Conservation (phyloP, 1,140 invertebrate species). For the Idris sp. region DNA sequence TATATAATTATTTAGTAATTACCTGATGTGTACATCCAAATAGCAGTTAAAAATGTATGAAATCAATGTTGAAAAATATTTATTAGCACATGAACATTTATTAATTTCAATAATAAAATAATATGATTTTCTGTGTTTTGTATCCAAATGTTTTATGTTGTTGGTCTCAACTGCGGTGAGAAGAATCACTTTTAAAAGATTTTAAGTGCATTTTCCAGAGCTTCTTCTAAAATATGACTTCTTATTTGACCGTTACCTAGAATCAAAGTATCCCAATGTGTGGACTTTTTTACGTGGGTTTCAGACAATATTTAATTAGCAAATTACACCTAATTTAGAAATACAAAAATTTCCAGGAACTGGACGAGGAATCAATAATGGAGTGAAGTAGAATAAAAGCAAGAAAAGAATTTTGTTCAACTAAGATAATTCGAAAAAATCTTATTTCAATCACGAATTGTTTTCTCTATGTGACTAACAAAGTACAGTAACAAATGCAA, state of each 20-base stretch:
- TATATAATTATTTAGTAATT: no score
- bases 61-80: no score
- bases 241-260: conserved; percentile 43
- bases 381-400: conserved; percentile 28
- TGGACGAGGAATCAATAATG: conserved; percentile 26
- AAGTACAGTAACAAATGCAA: conserved; percentile 51
- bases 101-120: no score
- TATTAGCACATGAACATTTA: no score
- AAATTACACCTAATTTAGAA: no score
- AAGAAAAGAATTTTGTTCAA: conserved; percentile 21
- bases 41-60: no score
- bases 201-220: conserved; percentile 19
- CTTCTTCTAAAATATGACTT: conserved; percentile 37
- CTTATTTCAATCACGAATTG: conserved; percentile 47
- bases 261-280: conserved; percentile 57
- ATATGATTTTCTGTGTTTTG: no score
- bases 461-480: conserved; percentile 53
- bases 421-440: conserved; percentile 24
- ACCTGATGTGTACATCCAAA: no score
- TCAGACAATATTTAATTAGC: no score
- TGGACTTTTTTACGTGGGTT: no score
- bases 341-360: conserved; percentile 9
- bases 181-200: conserved; percentile 31
- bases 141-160: conserved; percentile 6
- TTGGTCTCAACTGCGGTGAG: neutral